A percentile compares a stretch with the other conserved stretches of the same genome.
Conservation (phyloP, 2,113 vertebrate species). For the Prunella himalayana region DNA sequence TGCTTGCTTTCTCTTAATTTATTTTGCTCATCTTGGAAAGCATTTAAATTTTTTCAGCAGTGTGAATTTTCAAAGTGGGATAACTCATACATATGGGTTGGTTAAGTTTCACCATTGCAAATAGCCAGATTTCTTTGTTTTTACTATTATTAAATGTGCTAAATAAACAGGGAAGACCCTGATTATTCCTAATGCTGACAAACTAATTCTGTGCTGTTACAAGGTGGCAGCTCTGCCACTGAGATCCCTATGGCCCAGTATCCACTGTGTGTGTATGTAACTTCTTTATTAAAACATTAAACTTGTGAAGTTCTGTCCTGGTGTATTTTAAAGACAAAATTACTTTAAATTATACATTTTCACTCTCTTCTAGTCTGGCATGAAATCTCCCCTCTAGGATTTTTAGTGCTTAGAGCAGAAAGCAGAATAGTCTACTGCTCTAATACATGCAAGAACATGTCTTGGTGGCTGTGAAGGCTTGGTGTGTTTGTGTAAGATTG, state of each 20-base stretch:
- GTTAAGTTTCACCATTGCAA: neutral
- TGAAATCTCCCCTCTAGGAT: neutral
- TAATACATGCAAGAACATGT: neutral
- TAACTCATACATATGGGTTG: neutral
- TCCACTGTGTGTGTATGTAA: fast-evolving
- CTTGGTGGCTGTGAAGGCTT: neutral
- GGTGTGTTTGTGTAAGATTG: neutral
- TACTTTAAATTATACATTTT: neutral
- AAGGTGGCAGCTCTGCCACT: neutral
- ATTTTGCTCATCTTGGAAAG: neutral
- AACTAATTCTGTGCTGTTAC: neutral
- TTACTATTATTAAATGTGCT: neutral
- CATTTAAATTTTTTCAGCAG: neutral
- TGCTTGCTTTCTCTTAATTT: neutral
- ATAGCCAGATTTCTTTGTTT: neutral
- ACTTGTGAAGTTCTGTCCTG: neutral
- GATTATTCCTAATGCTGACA: neutral
- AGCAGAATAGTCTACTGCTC: neutral
- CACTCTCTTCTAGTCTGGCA: neutral
- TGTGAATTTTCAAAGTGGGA: neutral
- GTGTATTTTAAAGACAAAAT: neutral
- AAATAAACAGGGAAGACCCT: neutral
- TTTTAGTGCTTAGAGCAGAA: neutral
- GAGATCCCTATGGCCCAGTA: neutral
- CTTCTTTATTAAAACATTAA: neutral